Conservation (phyloP, 1,140 invertebrate species). For the Zophobas atratus region DNA sequence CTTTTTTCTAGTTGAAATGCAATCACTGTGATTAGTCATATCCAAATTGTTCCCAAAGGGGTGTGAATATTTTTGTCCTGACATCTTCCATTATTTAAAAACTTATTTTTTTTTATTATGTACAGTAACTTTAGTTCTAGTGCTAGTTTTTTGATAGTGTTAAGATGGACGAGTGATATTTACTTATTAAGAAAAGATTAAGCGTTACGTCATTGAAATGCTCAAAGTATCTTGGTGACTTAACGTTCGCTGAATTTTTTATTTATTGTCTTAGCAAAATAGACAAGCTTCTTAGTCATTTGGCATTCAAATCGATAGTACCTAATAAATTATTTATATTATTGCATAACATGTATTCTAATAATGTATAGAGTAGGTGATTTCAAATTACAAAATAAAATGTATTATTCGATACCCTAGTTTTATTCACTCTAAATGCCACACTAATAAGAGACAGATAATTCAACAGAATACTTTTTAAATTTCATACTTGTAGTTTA, state of each 20-base stretch:
- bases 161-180: constrained; percentile 55
- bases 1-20: constrained; percentile 49
- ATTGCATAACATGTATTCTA: constrained; percentile 47
- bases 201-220: constrained; percentile 35
- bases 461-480: too few relatives aligned
- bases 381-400: constrained; percentile 50
- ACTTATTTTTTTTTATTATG: constrained; percentile 52
- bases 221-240: constrained; percentile 37
- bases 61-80: constrained; percentile 48
- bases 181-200: constrained; percentile 46
- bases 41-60: constrained; percentile 52
- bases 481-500: too few relatives aligned
- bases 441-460: too few relatives aligned
- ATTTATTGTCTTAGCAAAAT: constrained; percentile 48
- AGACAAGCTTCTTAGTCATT: constrained; percentile 48
- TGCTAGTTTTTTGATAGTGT: constrained; percentile 47
- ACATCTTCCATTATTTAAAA: constrained; percentile 55
- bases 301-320: constrained; percentile 42
- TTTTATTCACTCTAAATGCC: too few relatives aligned
- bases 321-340: constrained; percentile 47
- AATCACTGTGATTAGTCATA: constrained; percentile 60
- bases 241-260: constrained; percentile 33
- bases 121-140: constrained; percentile 53
- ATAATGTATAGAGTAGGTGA: constrained; percentile 55
- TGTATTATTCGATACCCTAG: neutral